Conservation (phyloP, 2,888 invertebrate genomes). For the Plebejus melissa region DNA sequence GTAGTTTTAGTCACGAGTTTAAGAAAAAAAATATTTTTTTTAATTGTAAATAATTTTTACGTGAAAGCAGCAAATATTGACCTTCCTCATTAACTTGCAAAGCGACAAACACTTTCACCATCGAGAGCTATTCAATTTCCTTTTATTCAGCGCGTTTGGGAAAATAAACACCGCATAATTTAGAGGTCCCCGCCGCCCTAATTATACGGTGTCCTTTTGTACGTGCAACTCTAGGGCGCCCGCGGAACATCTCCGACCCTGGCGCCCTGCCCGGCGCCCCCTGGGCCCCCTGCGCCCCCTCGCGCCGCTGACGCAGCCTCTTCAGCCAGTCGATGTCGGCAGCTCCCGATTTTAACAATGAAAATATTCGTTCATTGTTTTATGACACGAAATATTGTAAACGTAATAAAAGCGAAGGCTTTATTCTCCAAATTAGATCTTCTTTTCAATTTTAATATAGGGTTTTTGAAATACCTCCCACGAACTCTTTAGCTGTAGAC, state of each 20-base stretch:
- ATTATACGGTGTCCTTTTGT: slow-evolving; percentile 12
- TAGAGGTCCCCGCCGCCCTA: neutral
- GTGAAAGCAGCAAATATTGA: neutral
- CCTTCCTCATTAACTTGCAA: slow-evolving; percentile 14
- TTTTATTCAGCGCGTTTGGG: slow-evolving; percentile 10
- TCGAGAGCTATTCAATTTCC: slow-evolving; percentile 12
- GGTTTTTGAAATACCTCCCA: neutral
- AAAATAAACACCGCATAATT: slow-evolving; percentile 9
- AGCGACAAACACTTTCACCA: slow-evolving; percentile 10
- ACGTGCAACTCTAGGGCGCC: slow-evolving; percentile 1
- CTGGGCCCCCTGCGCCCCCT: neutral
- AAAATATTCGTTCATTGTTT: neutral
- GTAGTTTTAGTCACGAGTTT: neutral
- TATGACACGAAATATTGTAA: no score
- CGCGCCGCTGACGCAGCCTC: neutral
- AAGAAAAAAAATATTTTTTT: neutral
- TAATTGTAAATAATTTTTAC: neutral
- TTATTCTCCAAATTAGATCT: neutral
- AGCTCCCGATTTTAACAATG: neutral
- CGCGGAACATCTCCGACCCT: neutral
- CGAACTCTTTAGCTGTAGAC: neutral
- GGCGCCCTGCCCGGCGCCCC: neutral
- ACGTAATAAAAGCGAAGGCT: neutral
- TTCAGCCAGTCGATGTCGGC: neutral
- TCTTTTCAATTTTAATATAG: neutral